Evolutionary conservation across 2,888 invertebrate species (phyloP).

Genomic region (Ennomos erosarius): DNA sequence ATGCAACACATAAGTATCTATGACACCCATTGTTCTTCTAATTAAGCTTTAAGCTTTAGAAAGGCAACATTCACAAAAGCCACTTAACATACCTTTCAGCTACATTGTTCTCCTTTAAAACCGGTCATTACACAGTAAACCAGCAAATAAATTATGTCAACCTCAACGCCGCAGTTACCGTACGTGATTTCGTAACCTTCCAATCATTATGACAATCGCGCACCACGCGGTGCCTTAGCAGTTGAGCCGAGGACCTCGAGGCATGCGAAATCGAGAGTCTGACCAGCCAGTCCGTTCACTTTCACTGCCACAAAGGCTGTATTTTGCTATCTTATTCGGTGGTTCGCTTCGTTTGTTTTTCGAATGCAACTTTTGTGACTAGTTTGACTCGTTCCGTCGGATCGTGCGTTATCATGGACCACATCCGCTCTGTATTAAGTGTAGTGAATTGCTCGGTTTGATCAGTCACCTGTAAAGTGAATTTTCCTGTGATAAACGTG

Average conservation of each 20-base stretch:
- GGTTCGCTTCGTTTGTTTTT: slow-evolving; percentile 48
- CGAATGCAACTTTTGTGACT: slow-evolving; percentile 47
- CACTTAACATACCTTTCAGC: slow-evolving; percentile 10
- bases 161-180: slow-evolving; percentile 21
- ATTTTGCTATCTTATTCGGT: slow-evolving; percentile 61
- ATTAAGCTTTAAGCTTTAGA: slow-evolving; percentile 17
- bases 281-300: slow-evolving; percentile 57
- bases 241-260: slow-evolving; percentile 52
- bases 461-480: slow-evolving; percentile 20
- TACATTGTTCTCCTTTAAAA: slow-evolving; percentile 16
- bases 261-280: slow-evolving; percentile 70
- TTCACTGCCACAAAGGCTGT: slow-evolving; percentile 62
- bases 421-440: slow-evolving; percentile 24
- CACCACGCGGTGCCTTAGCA: slow-evolving; percentile 35
- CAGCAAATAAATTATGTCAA: slow-evolving; percentile 28
- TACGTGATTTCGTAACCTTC: slow-evolving; percentile 47
- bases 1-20: no score
- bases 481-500: slow-evolving; percentile 31
- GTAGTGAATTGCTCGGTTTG: slow-evolving; percentile 32
- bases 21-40: not conserved
- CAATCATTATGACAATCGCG: slow-evolving; percentile 44
- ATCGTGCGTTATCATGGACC: slow-evolving; percentile 30
- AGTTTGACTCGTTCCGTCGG: slow-evolving; percentile 35
- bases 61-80: slow-evolving; percentile 24
- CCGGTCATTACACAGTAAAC: slow-evolving; percentile 14